Base-by-base conservation (phyloP, 2,888 invertebrate genomes). In the Thumatha senex region DNA sequence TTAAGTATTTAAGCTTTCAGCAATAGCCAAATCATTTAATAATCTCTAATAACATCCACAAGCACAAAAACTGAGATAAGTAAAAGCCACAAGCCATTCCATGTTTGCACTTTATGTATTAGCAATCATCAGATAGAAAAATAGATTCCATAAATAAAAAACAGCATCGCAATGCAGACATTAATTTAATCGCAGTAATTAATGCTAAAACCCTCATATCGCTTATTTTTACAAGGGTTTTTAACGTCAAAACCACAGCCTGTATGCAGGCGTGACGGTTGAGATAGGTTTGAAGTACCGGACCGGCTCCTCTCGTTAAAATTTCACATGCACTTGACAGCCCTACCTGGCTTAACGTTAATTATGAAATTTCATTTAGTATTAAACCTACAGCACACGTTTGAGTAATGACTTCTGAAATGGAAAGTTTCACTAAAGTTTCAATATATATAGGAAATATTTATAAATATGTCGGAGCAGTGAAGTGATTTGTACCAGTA, bases 301-400 rank as follows among this genome's bases (percentile, higher is more conserved):
- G 46, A 51, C 65, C 74, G 72, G 70, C 68, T 66, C 64, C 67
- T 80, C 89, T 89, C 90, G 85, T 90, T 89, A 89, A 89, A 90
- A 85, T 89, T 89, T 89, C 88, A 89, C 87, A 89, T 89, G 87
- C 88, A 85, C 89, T 88, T 89, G 90, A 89, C 89, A 86, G 82
- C 78, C 79, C 80, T 81, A 80, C 82, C 84, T 83, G 84, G 84
- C 84, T 86, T 84, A n/a, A 84, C 89, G 86, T 90, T 90, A 90
- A 90, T 90, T 90, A 90, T 89, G 86, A 88, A 89, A 89, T 87
- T 86, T 87, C 89, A 89, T 89, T 88, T 87, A 81, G 82, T 80
- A 83, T 81, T 77, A 82, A 82, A 80, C 85, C 82, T 82, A 80
- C n/a, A n/a, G n/a, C n/a, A n/a, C 80, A 78, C 83, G 82, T 85